Conservation (phyloP, 1,140 invertebrate genomes). For the Atopsyche davidsoni region DNA sequence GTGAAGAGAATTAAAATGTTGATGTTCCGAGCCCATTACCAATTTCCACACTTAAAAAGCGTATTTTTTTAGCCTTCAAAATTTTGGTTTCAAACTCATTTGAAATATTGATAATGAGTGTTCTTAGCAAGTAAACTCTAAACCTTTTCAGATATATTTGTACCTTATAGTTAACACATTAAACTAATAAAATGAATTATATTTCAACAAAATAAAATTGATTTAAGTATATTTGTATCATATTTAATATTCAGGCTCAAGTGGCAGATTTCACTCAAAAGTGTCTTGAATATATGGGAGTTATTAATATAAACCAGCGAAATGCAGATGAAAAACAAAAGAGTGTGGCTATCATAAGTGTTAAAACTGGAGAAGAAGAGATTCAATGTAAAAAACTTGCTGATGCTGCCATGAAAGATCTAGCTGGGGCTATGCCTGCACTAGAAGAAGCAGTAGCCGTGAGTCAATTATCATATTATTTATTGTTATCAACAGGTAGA, state of each 20-base stretch:
- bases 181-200: neutral
- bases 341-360: slow-evolving; percentile 57
- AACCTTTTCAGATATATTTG: too few species aligned
- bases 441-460: slow-evolving; percentile 75
- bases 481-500: neutral
- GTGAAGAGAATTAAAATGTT: too few species aligned
- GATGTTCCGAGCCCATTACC: too few species aligned
- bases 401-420: slow-evolving; percentile 69
- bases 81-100: too few species aligned
- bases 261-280: slow-evolving; percentile 63
- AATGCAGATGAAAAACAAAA: slow-evolving; percentile 75
- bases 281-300: slow-evolving; percentile 61
- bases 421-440: slow-evolving; percentile 78
- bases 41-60: too few species aligned
- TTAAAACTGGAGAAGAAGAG: slow-evolving; percentile 73
- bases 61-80: too few species aligned
- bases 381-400: slow-evolving; percentile 71
- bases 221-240: neutral
- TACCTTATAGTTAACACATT: too few species aligned
- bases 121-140: too few species aligned
- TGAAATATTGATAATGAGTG: too few species aligned
- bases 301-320: slow-evolving; percentile 68
- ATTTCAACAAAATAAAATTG: neutral
- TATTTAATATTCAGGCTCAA: slow-evolving; percentile 35
- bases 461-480: neutral